Percentiles rank a stretch among this genome's conserved stretches.
Conservation (phyloP, 2,113 vertebrate species). For the Lynx canadensis region DNA sequence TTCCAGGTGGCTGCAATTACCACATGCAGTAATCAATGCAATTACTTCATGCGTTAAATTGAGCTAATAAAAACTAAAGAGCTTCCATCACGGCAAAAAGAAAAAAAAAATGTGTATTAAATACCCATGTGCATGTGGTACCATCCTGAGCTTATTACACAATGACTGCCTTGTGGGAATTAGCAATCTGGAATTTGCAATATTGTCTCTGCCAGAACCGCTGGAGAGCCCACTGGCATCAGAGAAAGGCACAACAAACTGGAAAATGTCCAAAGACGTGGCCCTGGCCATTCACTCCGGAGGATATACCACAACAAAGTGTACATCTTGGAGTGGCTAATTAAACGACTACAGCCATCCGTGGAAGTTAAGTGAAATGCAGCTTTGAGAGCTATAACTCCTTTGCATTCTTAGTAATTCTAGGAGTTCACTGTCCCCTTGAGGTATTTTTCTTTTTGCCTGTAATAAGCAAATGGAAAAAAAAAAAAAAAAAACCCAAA, state of each 20-base stretch:
- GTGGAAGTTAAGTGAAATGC: background rate
- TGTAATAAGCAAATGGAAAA: conserved; percentile 22
- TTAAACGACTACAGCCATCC: background rate
- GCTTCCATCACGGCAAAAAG: background rate
- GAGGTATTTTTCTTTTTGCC: background rate
- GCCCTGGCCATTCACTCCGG: background rate
- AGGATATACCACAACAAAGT: background rate
- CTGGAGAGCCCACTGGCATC: background rate
- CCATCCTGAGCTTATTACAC: background rate
- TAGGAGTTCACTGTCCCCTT: background rate
- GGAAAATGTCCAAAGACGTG: background rate
- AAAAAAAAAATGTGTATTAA: background rate
- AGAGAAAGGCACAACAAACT: background rate
- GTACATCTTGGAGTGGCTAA: background rate
- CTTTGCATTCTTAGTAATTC: background rate
- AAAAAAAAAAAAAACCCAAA: background rate
- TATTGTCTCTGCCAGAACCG: background rate
- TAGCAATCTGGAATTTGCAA: background rate
- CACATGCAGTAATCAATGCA: background rate
- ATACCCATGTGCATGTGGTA: background rate
- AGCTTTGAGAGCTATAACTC: background rate
- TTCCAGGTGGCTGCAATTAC: background rate
- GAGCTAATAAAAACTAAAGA: conserved; percentile 10
- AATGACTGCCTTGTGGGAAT: background rate
- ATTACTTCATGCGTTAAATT: background rate